phyloP scores from a whole-genome alignment of 2,113 vertebrate genomes.

The Gnathonemus longibarbis region DNA sequence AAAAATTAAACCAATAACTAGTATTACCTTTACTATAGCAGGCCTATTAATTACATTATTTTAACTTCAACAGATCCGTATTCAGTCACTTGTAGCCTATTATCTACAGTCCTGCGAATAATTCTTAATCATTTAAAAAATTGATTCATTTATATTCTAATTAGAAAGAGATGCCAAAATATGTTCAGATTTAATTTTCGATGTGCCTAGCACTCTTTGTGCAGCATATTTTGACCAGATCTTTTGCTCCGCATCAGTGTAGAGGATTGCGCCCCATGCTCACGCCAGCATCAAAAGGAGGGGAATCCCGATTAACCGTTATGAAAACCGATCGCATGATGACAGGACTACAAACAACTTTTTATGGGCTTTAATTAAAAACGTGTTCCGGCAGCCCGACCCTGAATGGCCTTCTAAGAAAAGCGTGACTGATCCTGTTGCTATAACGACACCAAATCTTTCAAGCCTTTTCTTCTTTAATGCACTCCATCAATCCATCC shows the following conservation, averaged over 20 bases:
- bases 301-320: conserved; percentile 58
- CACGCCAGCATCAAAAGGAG: conserved; percentile 56
- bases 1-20: not conserved
- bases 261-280: conserved; percentile 42
- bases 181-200: conserved; percentile 13
- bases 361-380: conserved; percentile 60
- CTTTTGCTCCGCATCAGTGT: conserved; percentile 13
- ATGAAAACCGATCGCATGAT: conserved; percentile 54
- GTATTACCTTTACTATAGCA: not conserved
- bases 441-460: conserved; percentile 75
- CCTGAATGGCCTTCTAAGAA: conserved; percentile 67
- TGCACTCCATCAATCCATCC: conserved; percentile 43
- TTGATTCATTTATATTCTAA: conserved; percentile 28
- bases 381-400: conserved; percentile 53
- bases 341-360: conserved; percentile 58
- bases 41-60: not conserved
- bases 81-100: not conserved
- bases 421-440: conserved; percentile 65
- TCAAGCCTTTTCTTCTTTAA: conserved; percentile 54
- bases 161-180: conserved; percentile 5
- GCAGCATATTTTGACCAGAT: conserved; percentile 1
- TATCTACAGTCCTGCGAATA: not conserved
- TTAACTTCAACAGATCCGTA: not conserved
- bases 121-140: conserved; percentile 31
- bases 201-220: conserved; percentile 3